phyloP scores from a whole-genome alignment of 2,797 vertebrate species.

The Rousettus madagascariensis region DNA sequence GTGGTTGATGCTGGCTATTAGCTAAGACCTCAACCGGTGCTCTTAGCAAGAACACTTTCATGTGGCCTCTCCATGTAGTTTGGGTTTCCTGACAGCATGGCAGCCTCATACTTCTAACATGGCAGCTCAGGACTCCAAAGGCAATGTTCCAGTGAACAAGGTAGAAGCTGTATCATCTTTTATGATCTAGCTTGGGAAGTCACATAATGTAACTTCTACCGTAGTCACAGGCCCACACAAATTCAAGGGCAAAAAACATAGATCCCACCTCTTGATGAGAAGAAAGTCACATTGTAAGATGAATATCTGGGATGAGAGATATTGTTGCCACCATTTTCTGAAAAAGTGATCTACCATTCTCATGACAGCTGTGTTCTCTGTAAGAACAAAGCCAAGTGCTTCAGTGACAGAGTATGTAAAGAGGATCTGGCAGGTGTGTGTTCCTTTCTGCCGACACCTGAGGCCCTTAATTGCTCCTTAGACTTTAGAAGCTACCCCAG shows the following conservation, averaged over 20 bases:
- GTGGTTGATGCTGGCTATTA: background rate
- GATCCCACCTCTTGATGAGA: background rate
- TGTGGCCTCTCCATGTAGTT: background rate
- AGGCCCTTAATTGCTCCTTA: background rate
- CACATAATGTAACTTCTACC: background rate
- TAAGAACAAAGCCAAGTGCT: background rate
- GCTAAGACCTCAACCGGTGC: background rate
- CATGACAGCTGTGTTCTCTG: background rate
- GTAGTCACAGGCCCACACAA: background rate
- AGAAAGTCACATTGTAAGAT: background rate
- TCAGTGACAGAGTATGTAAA: background rate
- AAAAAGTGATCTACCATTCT: background rate
- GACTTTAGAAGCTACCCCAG: background rate
- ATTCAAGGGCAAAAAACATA: background rate
- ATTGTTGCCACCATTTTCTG: background rate
- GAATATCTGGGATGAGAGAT: background rate
- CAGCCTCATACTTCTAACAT: background rate
- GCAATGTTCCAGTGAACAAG: background rate
- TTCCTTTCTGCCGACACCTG: background rate
- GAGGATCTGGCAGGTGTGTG: background rate
- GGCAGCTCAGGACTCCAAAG: background rate
- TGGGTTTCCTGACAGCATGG: background rate
- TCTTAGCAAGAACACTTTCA: background rate
- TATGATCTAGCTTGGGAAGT: background rate
- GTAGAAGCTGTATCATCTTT: background rate